Percentiles rank a stretch among this genome's conserved stretches.
Conservation (phyloP, 2,113 vertebrate species). For the Coptodon bakossiorum region DNA sequence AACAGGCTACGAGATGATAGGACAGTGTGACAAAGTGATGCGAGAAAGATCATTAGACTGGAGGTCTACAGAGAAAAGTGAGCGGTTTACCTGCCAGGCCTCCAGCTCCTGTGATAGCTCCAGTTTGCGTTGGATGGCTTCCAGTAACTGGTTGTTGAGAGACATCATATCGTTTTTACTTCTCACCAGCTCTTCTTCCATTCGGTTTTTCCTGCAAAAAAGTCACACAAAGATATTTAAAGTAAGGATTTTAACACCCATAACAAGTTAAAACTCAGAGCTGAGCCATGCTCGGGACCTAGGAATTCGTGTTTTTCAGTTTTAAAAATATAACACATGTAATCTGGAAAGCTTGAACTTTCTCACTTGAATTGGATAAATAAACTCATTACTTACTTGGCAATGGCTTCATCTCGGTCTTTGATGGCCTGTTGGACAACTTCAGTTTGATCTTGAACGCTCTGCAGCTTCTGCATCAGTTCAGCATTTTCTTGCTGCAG, state of each 20-base stretch:
- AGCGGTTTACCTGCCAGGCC: slow-evolving; percentile 79
- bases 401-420: slow-evolving; percentile 80
- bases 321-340: neutral
- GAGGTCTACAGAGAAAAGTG: neutral
- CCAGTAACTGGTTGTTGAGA: slow-evolving; percentile 81
- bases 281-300: neutral
- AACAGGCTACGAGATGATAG: neutral
- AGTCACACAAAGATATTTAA: neutral
- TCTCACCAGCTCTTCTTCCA: slow-evolving; percentile 75
- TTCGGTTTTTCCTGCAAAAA: slow-evolving; percentile 72
- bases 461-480: slow-evolving; percentile 33
- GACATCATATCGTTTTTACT: slow-evolving; percentile 75
- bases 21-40: neutral
- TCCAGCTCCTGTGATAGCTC: slow-evolving; percentile 82
- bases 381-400: slow-evolving; percentile 66
- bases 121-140: slow-evolving; percentile 81
- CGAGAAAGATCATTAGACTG: neutral
- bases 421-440: slow-evolving; percentile 69
- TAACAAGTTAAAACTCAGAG: neutral
- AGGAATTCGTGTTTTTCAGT: neutral
- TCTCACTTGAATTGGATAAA: neutral
- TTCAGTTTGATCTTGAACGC: slow-evolving; percentile 17
- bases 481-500: slow-evolving; percentile 58
- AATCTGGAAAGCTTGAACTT: neutral
- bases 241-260: neutral